phyloP scores from a whole-genome alignment of 2,113 vertebrate genomes.

The Misgurnus anguillicaudatus region DNA sequence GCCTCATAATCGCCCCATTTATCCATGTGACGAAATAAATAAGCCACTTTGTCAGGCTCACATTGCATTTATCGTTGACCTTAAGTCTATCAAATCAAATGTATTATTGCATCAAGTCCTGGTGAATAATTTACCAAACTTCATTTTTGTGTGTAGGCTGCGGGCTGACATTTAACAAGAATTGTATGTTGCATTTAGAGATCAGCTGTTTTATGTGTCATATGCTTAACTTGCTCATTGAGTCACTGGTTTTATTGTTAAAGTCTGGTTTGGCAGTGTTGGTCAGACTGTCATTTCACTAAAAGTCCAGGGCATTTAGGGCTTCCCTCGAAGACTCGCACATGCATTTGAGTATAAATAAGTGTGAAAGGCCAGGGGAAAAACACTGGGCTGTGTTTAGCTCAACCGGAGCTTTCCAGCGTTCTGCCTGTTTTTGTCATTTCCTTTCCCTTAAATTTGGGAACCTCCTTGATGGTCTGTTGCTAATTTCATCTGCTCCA shows the following conservation, averaged over 20 bases:
- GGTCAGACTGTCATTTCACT: slow-evolving; percentile 44
- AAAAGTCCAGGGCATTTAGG: slow-evolving; percentile 57
- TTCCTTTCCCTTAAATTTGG: slow-evolving; percentile 15
- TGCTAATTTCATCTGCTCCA: slow-evolving; percentile 17
- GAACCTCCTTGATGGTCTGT: slow-evolving; percentile 22
- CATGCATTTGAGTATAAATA: slow-evolving; percentile 68
- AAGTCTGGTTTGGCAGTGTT: slow-evolving; percentile 35
- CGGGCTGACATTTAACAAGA: too few relatives aligned
- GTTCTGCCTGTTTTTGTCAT: slow-evolving; percentile 32
- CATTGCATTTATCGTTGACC: not conserved
- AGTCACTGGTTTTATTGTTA: not conserved
- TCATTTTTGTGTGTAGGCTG: too few relatives aligned
- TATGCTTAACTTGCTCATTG: not conserved
- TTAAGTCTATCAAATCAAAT: not conserved
- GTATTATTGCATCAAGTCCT: not conserved
- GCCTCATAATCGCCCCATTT: not conserved
- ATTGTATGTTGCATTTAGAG: not conserved
- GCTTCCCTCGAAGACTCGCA: slow-evolving; percentile 73
- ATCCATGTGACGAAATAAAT: not conserved
- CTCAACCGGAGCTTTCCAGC: not conserved
- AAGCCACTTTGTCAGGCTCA: not conserved
- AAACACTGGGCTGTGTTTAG: slow-evolving; percentile 45
- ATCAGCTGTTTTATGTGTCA: not conserved
- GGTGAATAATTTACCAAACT: not conserved
- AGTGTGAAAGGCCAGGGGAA: slow-evolving; percentile 65